Evolutionary conservation across 2,113 vertebrate species (phyloP).

Genomic region (Bubalus kerabau): DNA sequence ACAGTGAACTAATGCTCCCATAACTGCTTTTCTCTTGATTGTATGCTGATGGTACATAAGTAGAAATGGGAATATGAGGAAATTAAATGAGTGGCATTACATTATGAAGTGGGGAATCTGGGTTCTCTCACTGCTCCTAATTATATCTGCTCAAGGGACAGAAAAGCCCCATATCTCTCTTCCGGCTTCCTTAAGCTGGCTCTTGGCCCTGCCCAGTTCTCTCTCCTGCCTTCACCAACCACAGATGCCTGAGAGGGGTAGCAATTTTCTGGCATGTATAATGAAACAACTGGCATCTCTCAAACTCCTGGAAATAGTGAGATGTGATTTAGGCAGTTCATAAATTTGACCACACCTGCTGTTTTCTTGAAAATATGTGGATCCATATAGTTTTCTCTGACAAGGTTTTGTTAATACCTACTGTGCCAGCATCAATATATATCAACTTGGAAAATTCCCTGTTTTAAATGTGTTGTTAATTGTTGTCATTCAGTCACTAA

Average conservation of each 20-base stretch:
- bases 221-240: not conserved
- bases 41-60: not conserved
- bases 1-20: not conserved
- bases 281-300: slow-evolving; percentile 31
- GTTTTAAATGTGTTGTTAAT: not conserved
- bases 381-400: not conserved
- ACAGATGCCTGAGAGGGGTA: not conserved
- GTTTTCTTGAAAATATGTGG: slow-evolving; percentile 5
- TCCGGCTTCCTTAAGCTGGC: not conserved
- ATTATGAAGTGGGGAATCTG: not conserved
- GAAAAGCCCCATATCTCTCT: not conserved
- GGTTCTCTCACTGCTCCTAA: not conserved
- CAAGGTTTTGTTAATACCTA: not conserved
- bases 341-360: slow-evolving; percentile 33
- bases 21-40: not conserved
- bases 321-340: not conserved
- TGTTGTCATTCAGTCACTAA: not conserved
- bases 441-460: not conserved
- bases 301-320: slow-evolving; percentile 8
- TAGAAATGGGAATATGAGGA: not conserved
- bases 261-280: not conserved
- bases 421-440: not conserved
- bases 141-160: not conserved
- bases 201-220: not conserved
- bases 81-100: not conserved